Percentiles rank a stretch among this genome's conserved stretches.
These are phyloP conservation scores for Eudyptes chrysolophus DNA, from an alignment of 2,113 vertebrate species.

Conservation along the genomic window DNA sequence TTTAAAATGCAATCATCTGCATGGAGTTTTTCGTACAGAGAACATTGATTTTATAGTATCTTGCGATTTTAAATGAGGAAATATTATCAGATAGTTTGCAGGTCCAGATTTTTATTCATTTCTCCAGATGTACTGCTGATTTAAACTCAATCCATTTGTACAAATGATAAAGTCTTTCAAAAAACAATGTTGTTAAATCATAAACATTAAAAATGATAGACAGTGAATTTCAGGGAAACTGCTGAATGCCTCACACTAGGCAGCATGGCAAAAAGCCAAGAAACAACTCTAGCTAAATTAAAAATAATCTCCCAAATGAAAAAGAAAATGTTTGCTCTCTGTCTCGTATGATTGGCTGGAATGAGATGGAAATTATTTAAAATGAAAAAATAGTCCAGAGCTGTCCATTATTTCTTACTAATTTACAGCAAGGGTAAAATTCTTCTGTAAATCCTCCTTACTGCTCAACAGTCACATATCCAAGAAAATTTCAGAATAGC, in stretches of 20 bases:
- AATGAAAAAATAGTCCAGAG: neutral
- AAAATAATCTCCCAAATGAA: neutral
- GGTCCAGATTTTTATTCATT: neutral
- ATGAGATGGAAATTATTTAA: neutral
- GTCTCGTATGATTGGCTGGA: neutral
- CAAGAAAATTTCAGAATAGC: neutral
- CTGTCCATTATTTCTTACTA: neutral
- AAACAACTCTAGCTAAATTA: neutral
- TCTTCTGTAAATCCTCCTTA: neutral
- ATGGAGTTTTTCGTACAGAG: neutral
- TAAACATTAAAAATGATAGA: neutral
- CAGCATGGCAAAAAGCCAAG: neutral
- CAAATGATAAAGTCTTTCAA: neutral
- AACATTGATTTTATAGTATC: neutral
- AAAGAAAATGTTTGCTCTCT: neutral
- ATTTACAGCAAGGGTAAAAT: neutral
- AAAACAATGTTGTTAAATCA: neutral
- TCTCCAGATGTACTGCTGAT: neutral
- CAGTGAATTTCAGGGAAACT: neutral
- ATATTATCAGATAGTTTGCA: neutral
- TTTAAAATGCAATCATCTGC: neutral
- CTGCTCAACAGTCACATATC: neutral
- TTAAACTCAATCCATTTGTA: neutral
- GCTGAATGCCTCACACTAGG: neutral
- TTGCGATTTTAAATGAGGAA: neutral